These are phyloP conservation scores for Dasysyrphus tricinctus DNA, from an alignment of 2,888 invertebrate species.

Conservation along the genomic window DNA sequence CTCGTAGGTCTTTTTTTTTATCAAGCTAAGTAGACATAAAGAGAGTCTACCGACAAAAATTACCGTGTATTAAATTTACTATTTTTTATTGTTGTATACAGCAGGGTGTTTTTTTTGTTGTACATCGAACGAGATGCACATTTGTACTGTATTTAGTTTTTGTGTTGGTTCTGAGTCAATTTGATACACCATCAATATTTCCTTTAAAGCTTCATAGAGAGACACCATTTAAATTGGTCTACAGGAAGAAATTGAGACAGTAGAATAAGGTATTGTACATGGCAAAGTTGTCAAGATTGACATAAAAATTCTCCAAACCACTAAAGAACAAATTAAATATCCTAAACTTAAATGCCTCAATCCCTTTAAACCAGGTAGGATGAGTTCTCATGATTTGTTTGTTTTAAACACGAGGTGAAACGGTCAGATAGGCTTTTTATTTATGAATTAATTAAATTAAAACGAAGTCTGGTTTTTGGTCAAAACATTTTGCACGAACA, in stretches of 20 bases:
- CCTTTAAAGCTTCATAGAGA: too few relatives aligned
- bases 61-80: slow-evolving; percentile 1
- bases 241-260: too few relatives aligned
- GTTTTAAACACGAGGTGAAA: neutral
- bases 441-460: slow-evolving; percentile 24
- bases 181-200: too few relatives aligned
- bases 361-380: slow-evolving; percentile 4
- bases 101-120: neutral
- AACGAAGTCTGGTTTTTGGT: neutral
- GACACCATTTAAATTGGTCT: too few relatives aligned
- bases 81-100: neutral
- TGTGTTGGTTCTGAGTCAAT: too few relatives aligned
- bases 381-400: slow-evolving; percentile 34
- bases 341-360: neutral
- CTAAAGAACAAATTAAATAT: too few relatives aligned
- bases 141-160: too few relatives aligned
- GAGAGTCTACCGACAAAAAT: slow-evolving; percentile 35
- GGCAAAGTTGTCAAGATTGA: too few relatives aligned
- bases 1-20: slow-evolving; percentile 16
- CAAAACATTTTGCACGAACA: slow-evolving; percentile 6
- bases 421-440: neutral
- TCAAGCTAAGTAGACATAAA: slow-evolving; percentile 43
- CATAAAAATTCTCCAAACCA: too few relatives aligned
- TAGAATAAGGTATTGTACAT: too few relatives aligned
- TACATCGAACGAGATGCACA: too few relatives aligned